Conservation (phyloP, 1,140 invertebrate species). For the Drosophila punjabiensis region DNA sequence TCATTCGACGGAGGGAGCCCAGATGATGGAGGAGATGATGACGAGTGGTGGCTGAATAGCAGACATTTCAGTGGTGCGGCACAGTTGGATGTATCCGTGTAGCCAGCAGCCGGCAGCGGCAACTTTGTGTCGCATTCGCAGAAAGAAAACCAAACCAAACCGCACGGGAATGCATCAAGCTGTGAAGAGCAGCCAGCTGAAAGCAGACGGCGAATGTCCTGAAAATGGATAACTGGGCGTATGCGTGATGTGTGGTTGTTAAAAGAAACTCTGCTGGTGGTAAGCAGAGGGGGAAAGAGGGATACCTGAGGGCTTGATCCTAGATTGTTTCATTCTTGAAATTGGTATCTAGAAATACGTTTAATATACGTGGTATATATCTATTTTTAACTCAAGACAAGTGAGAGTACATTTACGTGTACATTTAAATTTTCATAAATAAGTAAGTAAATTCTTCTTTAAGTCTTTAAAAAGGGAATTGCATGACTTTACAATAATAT, state of each 20-base stretch:
- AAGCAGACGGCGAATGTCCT: conserved; percentile 33
- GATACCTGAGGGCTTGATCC: background rate
- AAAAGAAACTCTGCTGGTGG: conserved; percentile 1
- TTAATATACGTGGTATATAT: background rate
- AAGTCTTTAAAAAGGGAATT: conserved; percentile 7
- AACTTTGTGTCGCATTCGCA: conserved; percentile 57
- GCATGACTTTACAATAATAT: conserved; percentile 7
- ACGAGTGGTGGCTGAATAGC: conserved; percentile 22
- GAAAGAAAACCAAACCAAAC: conserved; percentile 62
- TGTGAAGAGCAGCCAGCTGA: conserved; percentile 34
- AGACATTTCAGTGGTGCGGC: conserved; percentile 34
- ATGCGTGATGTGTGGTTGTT: conserved; percentile 56
- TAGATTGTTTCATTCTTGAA: conserved; percentile 15
- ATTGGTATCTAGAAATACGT: background rate
- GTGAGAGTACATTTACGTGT: background rate
- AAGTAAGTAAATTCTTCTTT: no score
- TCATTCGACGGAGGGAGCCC: background rate
- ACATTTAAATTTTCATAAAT: background rate
- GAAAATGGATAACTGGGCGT: conserved; percentile 52
- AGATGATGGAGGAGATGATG: conserved; percentile 13
- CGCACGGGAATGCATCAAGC: conserved; percentile 64
- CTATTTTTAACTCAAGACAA: background rate
- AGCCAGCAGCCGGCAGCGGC: conserved; percentile 21
- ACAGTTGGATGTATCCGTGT: conserved; percentile 11
- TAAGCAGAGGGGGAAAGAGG: background rate